Conservation (phyloP, 2,888 invertebrate genomes). For the Apodemia mormo region DNA sequence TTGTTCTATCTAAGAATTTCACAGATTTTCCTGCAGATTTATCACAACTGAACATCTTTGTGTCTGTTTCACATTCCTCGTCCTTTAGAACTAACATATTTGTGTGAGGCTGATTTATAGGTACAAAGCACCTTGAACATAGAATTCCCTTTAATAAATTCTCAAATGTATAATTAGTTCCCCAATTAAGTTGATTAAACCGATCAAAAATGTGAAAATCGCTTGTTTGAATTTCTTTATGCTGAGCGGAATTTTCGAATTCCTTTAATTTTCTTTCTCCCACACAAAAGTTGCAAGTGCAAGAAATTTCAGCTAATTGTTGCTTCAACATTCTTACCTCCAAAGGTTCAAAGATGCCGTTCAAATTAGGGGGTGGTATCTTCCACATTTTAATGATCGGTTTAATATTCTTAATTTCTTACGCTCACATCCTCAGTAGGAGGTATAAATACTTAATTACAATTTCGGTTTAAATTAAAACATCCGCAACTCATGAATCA, state of each 20-base stretch:
- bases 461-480: neutral
- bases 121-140: conserved; percentile 36
- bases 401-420: neutral
- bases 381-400: conserved; percentile 30
- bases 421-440: neutral
- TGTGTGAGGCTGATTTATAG: conserved; percentile 22
- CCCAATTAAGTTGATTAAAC: neutral
- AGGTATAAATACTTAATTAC: neutral
- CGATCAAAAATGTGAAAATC: neutral
- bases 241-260: neutral
- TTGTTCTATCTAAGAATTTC: conserved; percentile 42
- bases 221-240: neutral
- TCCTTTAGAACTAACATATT: conserved; percentile 50
- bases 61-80: conserved; percentile 50
- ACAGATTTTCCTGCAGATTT: conserved; percentile 46
- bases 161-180: neutral
- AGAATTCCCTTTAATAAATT: neutral
- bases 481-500: too few relatives aligned
- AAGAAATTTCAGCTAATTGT: conserved; percentile 45
- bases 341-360: conserved; percentile 43
- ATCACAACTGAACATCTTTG: conserved; percentile 43
- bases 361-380: conserved; percentile 25
- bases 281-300: neutral
- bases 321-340: conserved; percentile 54
- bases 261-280: neutral